Evolutionary conservation across 2,888 invertebrate genomes (phyloP), one percentile per base, ranked within the genome.

Genomic region (Cheilosia impressa): DNA sequence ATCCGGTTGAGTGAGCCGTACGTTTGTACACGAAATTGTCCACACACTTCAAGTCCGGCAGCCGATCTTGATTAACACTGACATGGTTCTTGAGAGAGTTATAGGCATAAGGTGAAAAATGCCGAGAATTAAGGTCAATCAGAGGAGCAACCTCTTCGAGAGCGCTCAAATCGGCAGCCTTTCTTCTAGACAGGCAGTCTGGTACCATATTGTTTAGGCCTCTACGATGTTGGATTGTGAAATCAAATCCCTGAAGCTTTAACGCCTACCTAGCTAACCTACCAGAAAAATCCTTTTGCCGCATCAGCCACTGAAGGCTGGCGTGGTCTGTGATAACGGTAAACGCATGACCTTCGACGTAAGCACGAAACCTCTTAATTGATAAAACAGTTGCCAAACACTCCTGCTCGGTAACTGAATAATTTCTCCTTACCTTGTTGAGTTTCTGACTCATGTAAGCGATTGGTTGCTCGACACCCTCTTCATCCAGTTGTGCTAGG

Each of bases 281-380:
- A 5, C 89, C 89, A 5, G 77, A 78, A 0, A 89, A 88, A 45
- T 88, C 88, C 43, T 88, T 88, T 73, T 90, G 87, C 10, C 81
- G 82, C 83, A 88, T 80, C 0, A 90, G 72, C 89, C 89, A 90
- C 47, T 87, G 63, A 0, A 90, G 68, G 10, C 88, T 87, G 22
- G 87, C 87, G 45, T 89, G 88, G 83, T 90, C 90, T 0, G 90
- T 88, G 2, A 84, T 68, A 0, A 87, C 60, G 4, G 52, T 63
- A n/a, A 87, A 84, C 1, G 22, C n/a, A 4, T 43, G 43, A 1
- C n/a, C 43, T 15, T 43, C 43, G 4, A 43, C n/a, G 4, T 43
- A 43, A n/a, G 43, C 43, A 24, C 43, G 43, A 5, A 43, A 43
- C n/a, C 15, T 43, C 3, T 43, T 43, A 4, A 43, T 43, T 1